Base-by-base conservation (phyloP, 2,113 vertebrate genomes). In the Hippocampus abdominalis region DNA sequence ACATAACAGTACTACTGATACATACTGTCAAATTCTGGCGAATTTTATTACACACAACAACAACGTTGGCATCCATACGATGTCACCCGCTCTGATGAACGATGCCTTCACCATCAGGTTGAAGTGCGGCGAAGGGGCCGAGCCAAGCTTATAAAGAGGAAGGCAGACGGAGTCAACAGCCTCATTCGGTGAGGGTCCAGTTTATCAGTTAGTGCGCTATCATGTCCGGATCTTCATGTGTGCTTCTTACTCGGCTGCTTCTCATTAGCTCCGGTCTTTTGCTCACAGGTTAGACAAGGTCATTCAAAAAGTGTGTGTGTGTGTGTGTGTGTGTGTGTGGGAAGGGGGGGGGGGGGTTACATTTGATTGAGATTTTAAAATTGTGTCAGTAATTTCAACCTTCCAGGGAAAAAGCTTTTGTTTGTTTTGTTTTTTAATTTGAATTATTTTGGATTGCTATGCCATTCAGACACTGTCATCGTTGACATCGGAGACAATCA, bases 381-480 rank as follows among this genome's bases (percentile, higher is more conserved):
- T 44, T 46, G 15, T 46, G 12, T 46, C 12, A 51, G 18, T 51
- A 20, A 1, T 21, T 4, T 20, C 48, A 20, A 21, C 48, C 18
- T 51, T 51, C 48, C 3, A 16, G 13, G 13, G 20, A n/a, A 25
- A 54, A 10, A 44, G 42, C 10, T 12, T 44, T 44, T 44, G 0
- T 44, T 44, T 44, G 10, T 9, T 9, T 44, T 44, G 10, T 44
- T 13, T 13, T 13, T 44, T 44, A 44, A 42, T 44, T 44, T 44
- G 13, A 25, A 25, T 49, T 25, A 57, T 57, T 49, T 49, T 13
- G 46, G 16, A 49, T 18, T 49, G 23, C 7, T 44, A 8, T 73
- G 54, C 27, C 6, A 42, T 76, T 21, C 56, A 90, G 89, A 72
- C 2, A 27, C 56, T 1, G 21, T 13, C 27, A 57, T 5, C 46